phyloP scores from a whole-genome alignment of 2,888 invertebrate species.

The Mesoligia furuncula region DNA sequence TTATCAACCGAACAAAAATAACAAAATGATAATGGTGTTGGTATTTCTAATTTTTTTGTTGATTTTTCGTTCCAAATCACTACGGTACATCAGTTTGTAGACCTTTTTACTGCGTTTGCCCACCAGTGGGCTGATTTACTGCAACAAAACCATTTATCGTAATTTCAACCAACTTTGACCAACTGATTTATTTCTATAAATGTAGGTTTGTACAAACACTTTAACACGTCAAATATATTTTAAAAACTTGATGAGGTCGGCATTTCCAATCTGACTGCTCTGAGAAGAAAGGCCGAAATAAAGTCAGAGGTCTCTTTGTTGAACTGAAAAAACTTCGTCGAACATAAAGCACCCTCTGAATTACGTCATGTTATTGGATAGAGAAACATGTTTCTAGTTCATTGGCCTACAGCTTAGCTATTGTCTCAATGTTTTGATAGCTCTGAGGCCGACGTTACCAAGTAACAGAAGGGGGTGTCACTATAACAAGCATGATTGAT shows the following conservation, averaged over 20 bases:
- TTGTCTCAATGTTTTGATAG: conserved; percentile 43
- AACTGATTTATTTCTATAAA: not conserved
- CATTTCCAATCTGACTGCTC: too few relatives aligned
- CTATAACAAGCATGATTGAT: conserved; percentile 13
- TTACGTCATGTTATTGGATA: conserved; percentile 8
- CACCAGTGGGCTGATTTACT: not conserved
- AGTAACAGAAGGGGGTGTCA: not conserved
- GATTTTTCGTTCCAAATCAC: too few relatives aligned
- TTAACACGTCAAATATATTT: too few relatives aligned
- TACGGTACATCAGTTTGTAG: not conserved
- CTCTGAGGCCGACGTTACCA: not conserved
- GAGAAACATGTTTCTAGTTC: conserved; percentile 54
- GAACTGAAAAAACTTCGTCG: not conserved
- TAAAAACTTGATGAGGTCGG: too few relatives aligned
- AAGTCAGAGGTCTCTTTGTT: too few relatives aligned
- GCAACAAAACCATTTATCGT: not conserved
- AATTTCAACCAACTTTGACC: not conserved
- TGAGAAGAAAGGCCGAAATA: too few relatives aligned
- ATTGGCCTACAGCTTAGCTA: conserved; percentile 39
- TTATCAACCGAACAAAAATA: not conserved
- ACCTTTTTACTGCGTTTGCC: fast-evolving
- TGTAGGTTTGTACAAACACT: too few relatives aligned
- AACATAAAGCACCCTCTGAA: conserved; percentile 26
- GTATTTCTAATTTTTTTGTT: not conserved
- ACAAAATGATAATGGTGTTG: not conserved